phyloP scores from a whole-genome alignment of 1,140 invertebrate species.

The Myzus persicae region DNA sequence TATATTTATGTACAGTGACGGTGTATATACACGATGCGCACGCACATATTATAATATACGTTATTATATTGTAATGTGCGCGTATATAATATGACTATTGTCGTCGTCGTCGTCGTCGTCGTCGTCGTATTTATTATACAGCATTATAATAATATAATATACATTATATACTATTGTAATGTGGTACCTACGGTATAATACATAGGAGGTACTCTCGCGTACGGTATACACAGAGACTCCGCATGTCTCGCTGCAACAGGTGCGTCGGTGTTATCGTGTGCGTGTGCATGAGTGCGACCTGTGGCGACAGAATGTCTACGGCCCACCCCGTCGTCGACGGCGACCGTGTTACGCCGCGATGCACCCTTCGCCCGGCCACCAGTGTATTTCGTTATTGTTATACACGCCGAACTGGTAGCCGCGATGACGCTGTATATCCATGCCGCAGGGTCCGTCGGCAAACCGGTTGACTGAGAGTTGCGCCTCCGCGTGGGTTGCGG shows the following conservation, averaged over 20 bases:
- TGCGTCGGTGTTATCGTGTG: background rate
- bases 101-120: background rate
- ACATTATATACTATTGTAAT: too few relatives aligned
- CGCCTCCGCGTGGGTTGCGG: too few relatives aligned
- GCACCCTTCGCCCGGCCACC: background rate
- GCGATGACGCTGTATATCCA: background rate
- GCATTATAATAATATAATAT: background rate
- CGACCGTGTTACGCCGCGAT: background rate
- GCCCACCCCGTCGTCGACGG: background rate
- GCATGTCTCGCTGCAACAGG: background rate
- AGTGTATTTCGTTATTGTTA: background rate
- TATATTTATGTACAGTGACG: background rate
- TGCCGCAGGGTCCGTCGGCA: too few relatives aligned
- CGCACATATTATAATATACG: background rate
- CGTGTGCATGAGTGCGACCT: background rate
- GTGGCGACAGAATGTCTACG: conserved; percentile 21
- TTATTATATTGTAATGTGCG: background rate
- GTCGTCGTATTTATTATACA: background rate
- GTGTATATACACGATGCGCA: background rate
- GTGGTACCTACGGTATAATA: background rate
- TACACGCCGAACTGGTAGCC: background rate
- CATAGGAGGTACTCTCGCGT: too few relatives aligned
- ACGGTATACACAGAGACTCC: background rate
- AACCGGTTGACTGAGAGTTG: too few relatives aligned
- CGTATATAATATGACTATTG: too few relatives aligned